Evolutionary conservation across 2,797 vertebrate genomes (phyloP), one percentile per base, ranked within the genome.

Genomic region (Choloepus didactylus): DNA sequence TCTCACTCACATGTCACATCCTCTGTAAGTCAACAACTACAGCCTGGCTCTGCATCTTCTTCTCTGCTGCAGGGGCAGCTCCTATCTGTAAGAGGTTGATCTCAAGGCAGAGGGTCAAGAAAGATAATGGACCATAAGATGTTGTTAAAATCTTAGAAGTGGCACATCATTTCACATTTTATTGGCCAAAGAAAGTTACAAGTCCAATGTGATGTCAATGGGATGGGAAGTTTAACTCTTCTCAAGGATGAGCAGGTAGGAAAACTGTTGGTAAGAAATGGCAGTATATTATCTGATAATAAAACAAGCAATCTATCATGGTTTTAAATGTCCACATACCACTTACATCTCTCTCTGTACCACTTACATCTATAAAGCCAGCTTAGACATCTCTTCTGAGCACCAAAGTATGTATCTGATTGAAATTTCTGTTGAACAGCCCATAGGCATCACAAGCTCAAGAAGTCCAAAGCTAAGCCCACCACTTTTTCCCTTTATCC

Each of bases 381-480:
- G 27, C 6, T 29, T 54, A 84, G 44, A 80, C 11, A 75, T 56
- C 29, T 91, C 27, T 76, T 31, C 10, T 59, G 38, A 59, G 15
- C 9, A 93, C n/a, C 11, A 27, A 73, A 73, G 19, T 79, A 44
- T 54, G 16, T 46, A 29, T 51, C 38, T 67, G 44, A 70, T 23
- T 91, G 84, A 90, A 59, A 83, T 93, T 73, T 84, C 62, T 41
- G 16, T 27, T 87, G 15, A 10, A 54, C 69, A 84, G 60, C 31
- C 41, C 27, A 80, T 8, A 80, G 25, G 56, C 5, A 91, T n/a
- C 56, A 88, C 29, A 87, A 92, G 60, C 25, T 91, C 41, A 86
- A 69, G 11, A n/a, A 87, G 41, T 62, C 64, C 35, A 94, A 92
- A 92, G 11, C 27, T 72, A 85, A 83, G 85, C n/a, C 82, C 49